Evolutionary conservation across 2,888 invertebrate species (phyloP), one percentile per base, ranked within the genome.

Genomic region (Lasioglossum calceatum): DNA sequence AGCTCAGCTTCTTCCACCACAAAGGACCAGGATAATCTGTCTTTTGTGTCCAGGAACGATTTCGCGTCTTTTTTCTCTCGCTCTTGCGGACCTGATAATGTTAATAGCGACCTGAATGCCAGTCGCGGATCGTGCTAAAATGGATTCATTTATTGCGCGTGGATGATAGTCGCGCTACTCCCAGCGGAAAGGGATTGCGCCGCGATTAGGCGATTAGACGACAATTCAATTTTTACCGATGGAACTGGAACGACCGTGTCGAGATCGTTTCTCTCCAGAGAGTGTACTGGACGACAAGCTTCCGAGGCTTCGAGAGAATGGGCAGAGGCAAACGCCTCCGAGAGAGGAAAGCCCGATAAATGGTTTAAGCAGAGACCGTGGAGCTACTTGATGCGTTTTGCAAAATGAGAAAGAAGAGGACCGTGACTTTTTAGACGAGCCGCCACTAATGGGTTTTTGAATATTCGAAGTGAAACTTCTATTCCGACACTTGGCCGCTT

Each of bases 11-110:
- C 58, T 39, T 82, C 16, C 32, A 16, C 7, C 64, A 64, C 64
- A 64, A 64, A 64, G 64, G 16, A 23, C 36, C 73, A 54, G 74
- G 89, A 89, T 87, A 82, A 86, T 82, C 78, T 70, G 64, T 54
- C 80, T 64, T 77, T 86, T 81, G 71, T 84, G 75, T 4, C 79
- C 12, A 36, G 39, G 14, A 8, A 44, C 39, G 67, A 80, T 81
- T 84, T 75, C 77, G 74, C 23, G n/a, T 42, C n/a, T 23, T 67
- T 32, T 70, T 42, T n/a, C 39, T 70, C 23, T n/a, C 0, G 74
- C 61, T 64, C 77, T 86, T 71, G 50, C 50, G 5, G 61, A 61
- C 39, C 42, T 12, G 71, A 36, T 42, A 61, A 70, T 79, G 50
- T 84, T 80, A 86, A 86, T 77, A 67, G 79, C n/a, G 3, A 36